Percentiles rank a stretch among this genome's conserved stretches.
These are phyloP conservation scores for Coenonympha glycerion DNA, from an alignment of 2,888 invertebrate species.

Conservation along the genomic window DNA sequence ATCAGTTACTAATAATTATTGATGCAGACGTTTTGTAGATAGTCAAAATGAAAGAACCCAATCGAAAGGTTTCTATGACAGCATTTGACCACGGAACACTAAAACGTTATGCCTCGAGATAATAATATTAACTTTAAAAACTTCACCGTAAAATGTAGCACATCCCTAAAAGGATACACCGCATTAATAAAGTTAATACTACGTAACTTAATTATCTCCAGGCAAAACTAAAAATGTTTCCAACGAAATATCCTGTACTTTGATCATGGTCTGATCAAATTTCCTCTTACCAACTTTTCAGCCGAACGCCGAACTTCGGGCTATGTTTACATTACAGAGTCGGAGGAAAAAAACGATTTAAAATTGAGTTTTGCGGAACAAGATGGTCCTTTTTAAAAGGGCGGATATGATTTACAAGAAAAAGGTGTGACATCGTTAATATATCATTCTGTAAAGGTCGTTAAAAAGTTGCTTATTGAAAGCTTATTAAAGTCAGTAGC, in stretches of 20 bases:
- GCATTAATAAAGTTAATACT: constrained; percentile 16
- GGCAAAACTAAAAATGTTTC: constrained; percentile 25
- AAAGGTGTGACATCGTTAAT: too few species aligned
- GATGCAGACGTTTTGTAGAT: too few species aligned
- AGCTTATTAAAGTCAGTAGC: too few species aligned
- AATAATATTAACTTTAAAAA: background rate
- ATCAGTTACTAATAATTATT: too few species aligned
- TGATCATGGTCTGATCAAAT: constrained; percentile 54
- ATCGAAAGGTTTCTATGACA: too few species aligned
- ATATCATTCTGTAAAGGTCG: too few species aligned
- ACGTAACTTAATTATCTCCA: constrained; percentile 22
- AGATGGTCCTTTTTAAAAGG: background rate
- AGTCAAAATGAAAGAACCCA: too few species aligned
- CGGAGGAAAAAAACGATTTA: constrained; percentile 23
- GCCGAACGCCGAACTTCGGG: constrained; percentile 36
- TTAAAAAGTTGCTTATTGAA: too few species aligned
- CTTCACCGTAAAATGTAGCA: background rate
- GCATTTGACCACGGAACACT: too few species aligned
- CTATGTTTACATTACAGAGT: constrained; percentile 29
- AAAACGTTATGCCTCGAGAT: too few species aligned
- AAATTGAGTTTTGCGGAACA: constrained; percentile 1
- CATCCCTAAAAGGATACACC: constrained; percentile 6
- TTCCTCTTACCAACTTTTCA: constrained; percentile 48
- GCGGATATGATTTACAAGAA: too few species aligned
- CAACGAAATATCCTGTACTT: constrained; percentile 38